Evolutionary conservation across 2,888 invertebrate species (phyloP).

Genomic region (Hemistola chrysoprasaria): DNA sequence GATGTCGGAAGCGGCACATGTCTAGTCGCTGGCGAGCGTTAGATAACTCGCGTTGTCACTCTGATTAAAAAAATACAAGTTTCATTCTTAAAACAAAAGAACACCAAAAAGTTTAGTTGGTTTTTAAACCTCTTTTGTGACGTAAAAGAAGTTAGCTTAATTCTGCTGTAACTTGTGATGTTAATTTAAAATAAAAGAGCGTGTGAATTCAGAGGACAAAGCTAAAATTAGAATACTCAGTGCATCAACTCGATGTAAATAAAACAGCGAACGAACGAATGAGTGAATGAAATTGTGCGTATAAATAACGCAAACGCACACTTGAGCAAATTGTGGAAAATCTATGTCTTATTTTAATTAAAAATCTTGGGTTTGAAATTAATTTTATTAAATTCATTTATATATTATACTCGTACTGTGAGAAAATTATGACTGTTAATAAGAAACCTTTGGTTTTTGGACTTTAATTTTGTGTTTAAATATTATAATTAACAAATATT

Average conservation of each 20-base stretch:
- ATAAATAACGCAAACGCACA: constrained; percentile 21
- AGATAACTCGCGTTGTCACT: constrained; percentile 32
- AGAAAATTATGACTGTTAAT: constrained; percentile 10
- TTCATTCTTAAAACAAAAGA: constrained; percentile 1
- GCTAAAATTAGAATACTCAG: constrained; percentile 28
- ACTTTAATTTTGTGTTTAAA: constrained; percentile 6
- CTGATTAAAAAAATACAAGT: constrained; percentile 18
- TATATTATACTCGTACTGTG: constrained; percentile 3
- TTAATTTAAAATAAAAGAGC: too few relatives aligned
- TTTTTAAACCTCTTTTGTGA: neutral
- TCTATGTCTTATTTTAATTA: constrained; percentile 2
- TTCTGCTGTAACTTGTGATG: too few relatives aligned
- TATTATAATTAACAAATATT: constrained; percentile 12
- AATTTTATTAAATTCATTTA: neutral
- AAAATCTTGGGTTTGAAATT: neutral
- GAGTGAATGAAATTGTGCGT: constrained; percentile 10
- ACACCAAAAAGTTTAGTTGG: too few relatives aligned
- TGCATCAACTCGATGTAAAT: constrained; percentile 50
- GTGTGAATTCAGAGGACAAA: constrained; percentile 14
- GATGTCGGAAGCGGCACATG: constrained; percentile 53
- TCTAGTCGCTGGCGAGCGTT: constrained; percentile 48
- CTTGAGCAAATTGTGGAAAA: constrained; percentile 25
- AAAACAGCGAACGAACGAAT: constrained; percentile 42
- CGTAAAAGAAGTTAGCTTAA: too few relatives aligned
- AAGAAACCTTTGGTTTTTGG: constrained; percentile 1